Evolutionary conservation across 2,888 invertebrate genomes (phyloP).

Genomic region (Leptogaster cylindrica): DNA sequence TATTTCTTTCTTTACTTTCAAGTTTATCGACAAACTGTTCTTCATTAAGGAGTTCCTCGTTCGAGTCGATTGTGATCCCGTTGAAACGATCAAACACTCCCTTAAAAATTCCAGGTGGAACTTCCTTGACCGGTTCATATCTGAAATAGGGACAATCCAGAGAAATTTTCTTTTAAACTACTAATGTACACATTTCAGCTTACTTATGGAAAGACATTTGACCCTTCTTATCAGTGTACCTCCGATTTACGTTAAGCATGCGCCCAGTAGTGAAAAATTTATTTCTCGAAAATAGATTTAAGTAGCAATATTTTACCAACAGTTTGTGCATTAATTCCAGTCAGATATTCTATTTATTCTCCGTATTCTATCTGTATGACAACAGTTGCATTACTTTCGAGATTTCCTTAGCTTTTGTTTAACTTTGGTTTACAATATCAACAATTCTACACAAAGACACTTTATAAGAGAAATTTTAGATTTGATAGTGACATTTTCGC

Average conservation of each 20-base stretch:
- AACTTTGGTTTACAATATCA: too few species aligned
- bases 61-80: constrained; percentile 75
- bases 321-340: constrained; percentile 20
- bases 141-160: constrained; percentile 40
- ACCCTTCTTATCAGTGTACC: background rate
- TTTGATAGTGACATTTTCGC: too few species aligned
- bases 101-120: constrained; percentile 60
- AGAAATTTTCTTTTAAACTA: background rate
- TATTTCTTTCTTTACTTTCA: constrained; percentile 65
- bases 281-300: background rate
- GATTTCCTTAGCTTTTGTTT: too few species aligned
- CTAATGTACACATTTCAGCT: background rate
- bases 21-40: constrained; percentile 65
- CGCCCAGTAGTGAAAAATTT: constrained; percentile 11
- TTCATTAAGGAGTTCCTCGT: constrained; percentile 64
- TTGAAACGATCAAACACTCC: constrained; percentile 71
- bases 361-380: too few species aligned
- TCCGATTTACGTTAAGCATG: constrained; percentile 3
- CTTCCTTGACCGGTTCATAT: constrained; percentile 51
- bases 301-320: constrained; percentile 22
- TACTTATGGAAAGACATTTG: constrained; percentile 15
- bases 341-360: too few species aligned
- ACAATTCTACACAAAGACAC: too few species aligned
- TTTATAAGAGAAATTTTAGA: too few species aligned
- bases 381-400: too few species aligned